Evolutionary conservation across 2,888 invertebrate species (phyloP), one percentile per base, ranked within the genome.

Genomic region (Saturnia pavonia): DNA sequence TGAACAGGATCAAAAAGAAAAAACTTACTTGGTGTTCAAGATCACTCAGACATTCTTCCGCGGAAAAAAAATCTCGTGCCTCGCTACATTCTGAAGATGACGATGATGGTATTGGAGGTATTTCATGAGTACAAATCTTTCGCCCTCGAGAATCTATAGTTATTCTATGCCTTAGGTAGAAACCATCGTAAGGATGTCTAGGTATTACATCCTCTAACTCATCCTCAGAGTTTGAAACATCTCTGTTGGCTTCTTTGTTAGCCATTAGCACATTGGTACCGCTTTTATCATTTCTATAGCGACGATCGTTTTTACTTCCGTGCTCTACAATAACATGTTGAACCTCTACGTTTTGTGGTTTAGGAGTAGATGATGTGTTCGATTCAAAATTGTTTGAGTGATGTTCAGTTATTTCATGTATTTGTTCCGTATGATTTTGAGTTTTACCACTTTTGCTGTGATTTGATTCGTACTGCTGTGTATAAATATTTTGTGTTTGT

Each of bases 121-220:
- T 84, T 85, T 94, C 90, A 74, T 94, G 92, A 19, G 88, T 84
- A 77, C 94, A 94, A 70, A 93, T 82, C 80, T 94, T 94, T 70
- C 87, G 86, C 69, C 93, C 93, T 45, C 82, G 83, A 22, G 88
- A 79, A 75, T 94, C 91, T 76, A 94, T 83, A 67, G 91, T 90
- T 48, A 82, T 78, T 78, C 81, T 87, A 77, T 94, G 94, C 75
- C 89, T 87, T 77, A 94, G 85, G 75, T 94, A 94, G 79, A 88
- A 94, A 27, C 90, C 92, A 77, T 94, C 94, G 73, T 94, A 94
- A 8, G 94, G 94, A 77, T 94, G 94, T 74, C 94, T 87, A n/a
- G 94, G 94, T 70, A 83, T 82, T 70, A 88, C 80, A 71, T 90
- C 90, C 67, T 92, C 91, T 70, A 79, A 80, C 51, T 88, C 88